Base-by-base conservation (phyloP, 2,797 vertebrate genomes). In the Dallia pectoralis region DNA sequence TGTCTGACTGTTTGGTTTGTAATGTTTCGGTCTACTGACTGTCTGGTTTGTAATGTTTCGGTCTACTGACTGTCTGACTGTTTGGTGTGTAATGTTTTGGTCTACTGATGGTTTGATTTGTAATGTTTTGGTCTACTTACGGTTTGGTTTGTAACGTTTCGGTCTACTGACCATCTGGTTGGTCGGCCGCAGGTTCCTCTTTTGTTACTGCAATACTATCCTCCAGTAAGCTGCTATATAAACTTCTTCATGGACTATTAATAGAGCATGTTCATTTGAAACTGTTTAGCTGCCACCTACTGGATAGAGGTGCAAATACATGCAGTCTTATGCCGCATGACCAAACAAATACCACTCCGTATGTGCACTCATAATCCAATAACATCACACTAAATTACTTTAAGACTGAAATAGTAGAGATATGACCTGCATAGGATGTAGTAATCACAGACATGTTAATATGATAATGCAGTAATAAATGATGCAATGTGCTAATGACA, bases 271-370 rank as follows among this genome's bases (percentile, higher is more conserved):
- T 22, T 27, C 18, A 9, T 15, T 1, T 68, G n/a, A 6, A 64
- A 15, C 48, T 53, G 33, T 71, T 62, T 48, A 47, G 67, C 0
- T 75, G 89, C 80, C 91, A 71, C 73, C 89, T 88, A 80, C 73
- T 89, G 90, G 89, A 74, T 2, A 12, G 0, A 63, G 30, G 4
- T 5, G 12, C 12, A 30, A 75, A 25, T 47, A 18, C 69, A 66
- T 4, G 3, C 7, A 18, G 16, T 7, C 51, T n/a, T 6, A 22
- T 53, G 19, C n/a, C n/a, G 51, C 51, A 22, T 53, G n/a, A 53
- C 8, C 8, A 56, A 56, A 22, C 7, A 22, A 25, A 3, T 56
- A 56, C 22, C 51, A 22, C 51, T 56, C 53, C 53, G 2, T 25
- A 56, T n/a, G 3, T 1, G 2, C 2, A n/a, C 53, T 56, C 5